Evolutionary conservation across 2,113 vertebrate species (phyloP), one percentile per base, ranked within the genome.

Genomic region (Triplophysa dalaica): DNA sequence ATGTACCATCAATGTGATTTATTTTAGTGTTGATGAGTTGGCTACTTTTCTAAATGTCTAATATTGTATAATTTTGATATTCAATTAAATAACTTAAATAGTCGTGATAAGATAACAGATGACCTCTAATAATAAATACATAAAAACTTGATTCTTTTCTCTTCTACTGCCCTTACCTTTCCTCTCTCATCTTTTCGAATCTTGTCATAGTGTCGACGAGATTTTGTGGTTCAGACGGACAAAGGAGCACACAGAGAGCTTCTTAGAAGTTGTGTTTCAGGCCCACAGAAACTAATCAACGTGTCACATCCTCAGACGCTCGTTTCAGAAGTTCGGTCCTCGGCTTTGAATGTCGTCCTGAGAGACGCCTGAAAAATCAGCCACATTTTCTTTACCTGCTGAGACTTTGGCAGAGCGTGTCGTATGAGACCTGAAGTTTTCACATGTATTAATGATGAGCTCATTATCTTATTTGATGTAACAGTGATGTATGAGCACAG

Each of bases 251-350:
- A 86, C 41, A 67, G 61, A 75, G 58, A 72, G 83, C 88, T 87
- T 87, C 60, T 87, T 90, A 86, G 87, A 82, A 87, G 88, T 91
- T 74, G 70, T 86, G 86, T 83, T 69, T 79, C 22, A 70, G 89
- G 87, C 78, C 88, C 66, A 62, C 1, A 85, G 89, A 88, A 92
- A 81, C 89, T 91, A 89, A 91, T 92, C 89, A 93, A 85, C 88
- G 88, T 82, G 78, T 87, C 75, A 87, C 86, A 88, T 89, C 87
- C 90, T 83, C 88, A 85, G 84, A 75, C 70, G 64, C 79, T 61
- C n/a, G 70, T 85, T 60, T 76, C 64, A 70, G 85, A 84, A 79
- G 56, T 85, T 80, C 86, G 63, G 38, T 81, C 76, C 74, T 75
- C 84, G 60, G 65, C 89, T 91, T 90, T 92, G 88, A 90, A 81